Conservation (phyloP, 1,140 invertebrate species). For the Brachionus asplanchnoidis region DNA sequence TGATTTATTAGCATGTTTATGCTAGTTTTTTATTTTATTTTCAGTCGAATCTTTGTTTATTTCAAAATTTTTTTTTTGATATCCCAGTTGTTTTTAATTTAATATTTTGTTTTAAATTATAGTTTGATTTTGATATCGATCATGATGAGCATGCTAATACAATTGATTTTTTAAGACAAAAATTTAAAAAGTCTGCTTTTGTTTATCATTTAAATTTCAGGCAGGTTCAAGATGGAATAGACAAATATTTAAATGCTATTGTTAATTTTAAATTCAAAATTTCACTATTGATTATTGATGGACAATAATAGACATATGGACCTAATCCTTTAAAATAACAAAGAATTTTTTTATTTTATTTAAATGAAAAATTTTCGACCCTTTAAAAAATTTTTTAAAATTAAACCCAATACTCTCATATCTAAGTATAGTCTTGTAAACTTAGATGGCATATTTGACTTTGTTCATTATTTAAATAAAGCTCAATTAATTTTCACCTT, state of each 20-base stretch:
- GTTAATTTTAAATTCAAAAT: not conserved
- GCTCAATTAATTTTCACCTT: not conserved
- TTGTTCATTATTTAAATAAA: not conserved
- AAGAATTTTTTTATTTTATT: too few species aligned
- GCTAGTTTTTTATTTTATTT: not conserved
- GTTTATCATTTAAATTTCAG: not conserved
- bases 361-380: not conserved
- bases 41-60: not conserved
- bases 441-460: not conserved
- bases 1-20: slow-evolving; percentile 36
- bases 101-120: slow-evolving; percentile 20
- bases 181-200: not conserved
- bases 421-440: not conserved
- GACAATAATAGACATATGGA: not conserved
- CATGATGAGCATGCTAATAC: not conserved
- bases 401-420: too few species aligned
- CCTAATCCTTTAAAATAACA: not conserved
- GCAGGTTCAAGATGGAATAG: not conserved
- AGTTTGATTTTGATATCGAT: not conserved
- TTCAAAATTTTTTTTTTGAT: not conserved
- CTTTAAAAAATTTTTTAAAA: too few species aligned
- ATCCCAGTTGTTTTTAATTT: slow-evolving; percentile 30
- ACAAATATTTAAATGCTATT: not conserved
- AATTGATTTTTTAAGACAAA: not conserved
- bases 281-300: not conserved